Conservation (phyloP, 2,888 invertebrate genomes). For the Cephus sareptanus region DNA sequence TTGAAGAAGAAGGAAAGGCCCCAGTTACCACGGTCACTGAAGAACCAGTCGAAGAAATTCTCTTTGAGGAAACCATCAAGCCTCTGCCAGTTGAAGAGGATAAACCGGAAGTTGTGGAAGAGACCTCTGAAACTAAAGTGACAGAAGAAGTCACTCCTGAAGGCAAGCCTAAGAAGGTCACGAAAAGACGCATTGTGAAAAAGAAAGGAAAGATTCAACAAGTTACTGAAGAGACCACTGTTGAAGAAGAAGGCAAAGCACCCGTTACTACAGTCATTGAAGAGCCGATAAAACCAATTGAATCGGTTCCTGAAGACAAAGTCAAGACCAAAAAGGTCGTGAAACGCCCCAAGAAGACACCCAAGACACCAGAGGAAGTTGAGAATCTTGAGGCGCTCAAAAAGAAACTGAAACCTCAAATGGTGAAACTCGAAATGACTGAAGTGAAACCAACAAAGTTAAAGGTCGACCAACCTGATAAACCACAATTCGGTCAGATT, state of each 20-base stretch:
- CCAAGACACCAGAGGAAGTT: constrained; percentile 43
- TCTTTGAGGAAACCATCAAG: constrained; percentile 8
- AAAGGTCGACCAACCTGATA: constrained; percentile 25
- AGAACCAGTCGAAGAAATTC: constrained; percentile 27
- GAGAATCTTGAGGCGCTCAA: constrained; percentile 32
- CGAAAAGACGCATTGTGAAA: constrained; percentile 53
- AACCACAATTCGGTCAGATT: constrained; percentile 32
- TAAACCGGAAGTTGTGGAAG: constrained; percentile 33
- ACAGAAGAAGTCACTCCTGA: constrained; percentile 41
- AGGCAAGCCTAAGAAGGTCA: constrained; percentile 29
- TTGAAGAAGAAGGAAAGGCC: constrained; percentile 49
- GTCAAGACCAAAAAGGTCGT: constrained; percentile 14
- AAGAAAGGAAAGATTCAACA: constrained; percentile 51
- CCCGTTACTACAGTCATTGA: constrained; percentile 42
- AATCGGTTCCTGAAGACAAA: constrained; percentile 22
- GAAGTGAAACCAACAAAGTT: constrained; percentile 49
- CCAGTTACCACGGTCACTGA: constrained; percentile 47
- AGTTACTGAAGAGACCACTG: constrained; percentile 44
- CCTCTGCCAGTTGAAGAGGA: constrained; percentile 45
- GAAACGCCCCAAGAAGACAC: constrained; percentile 19
- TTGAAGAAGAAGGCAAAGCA: constrained; percentile 50
- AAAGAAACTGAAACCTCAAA: constrained; percentile 41
- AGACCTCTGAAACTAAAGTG: constrained; percentile 62
- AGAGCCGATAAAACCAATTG: constrained; percentile 27
- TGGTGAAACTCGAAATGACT: constrained; percentile 71